Conservation (phyloP, 92 coral and sea anemone species). For the Epizoanthus stellaris region DNA sequence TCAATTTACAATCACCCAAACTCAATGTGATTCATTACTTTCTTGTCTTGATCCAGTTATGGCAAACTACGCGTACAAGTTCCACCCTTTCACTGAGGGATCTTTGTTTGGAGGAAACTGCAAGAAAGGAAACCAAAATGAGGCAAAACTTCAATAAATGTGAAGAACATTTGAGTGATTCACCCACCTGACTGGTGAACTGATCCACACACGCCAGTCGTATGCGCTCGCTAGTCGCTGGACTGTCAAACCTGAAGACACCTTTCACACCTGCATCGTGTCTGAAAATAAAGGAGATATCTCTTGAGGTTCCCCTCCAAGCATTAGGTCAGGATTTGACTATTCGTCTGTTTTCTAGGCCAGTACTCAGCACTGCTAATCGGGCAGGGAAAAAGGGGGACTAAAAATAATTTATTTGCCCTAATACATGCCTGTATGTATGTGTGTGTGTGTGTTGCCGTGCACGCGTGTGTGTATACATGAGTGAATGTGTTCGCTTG, state of each 20-base stretch:
- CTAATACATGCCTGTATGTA: no score
- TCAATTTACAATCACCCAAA: no score
- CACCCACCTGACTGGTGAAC: constrained; percentile 79
- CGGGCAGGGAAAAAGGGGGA: no score
- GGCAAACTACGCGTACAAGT: constrained; percentile 57
- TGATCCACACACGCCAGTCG: constrained; percentile 84
- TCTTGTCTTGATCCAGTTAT: no score
- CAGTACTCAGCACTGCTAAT: no score
- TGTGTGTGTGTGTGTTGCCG: no score
- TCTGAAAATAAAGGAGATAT: constrained; percentile 35
- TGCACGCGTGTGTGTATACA: no score
- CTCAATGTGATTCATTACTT: no score
- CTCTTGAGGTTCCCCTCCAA: background rate
- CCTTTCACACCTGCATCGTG: constrained; percentile 82
- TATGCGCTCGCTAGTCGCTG: constrained; percentile 91
- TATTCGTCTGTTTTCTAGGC: background rate
- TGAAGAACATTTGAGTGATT: no score
- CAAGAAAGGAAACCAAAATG: constrained; percentile 1
- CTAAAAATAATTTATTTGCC: no score
- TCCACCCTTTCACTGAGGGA: constrained; percentile 74
- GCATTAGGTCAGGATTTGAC: background rate
- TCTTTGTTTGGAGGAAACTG: constrained; percentile 73
- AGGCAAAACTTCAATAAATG: background rate
- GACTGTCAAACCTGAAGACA: constrained; percentile 84
- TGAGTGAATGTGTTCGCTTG: no score